phyloP scores from a whole-genome alignment of 2,113 vertebrate genomes.

The Madoqua kirkii region DNA sequence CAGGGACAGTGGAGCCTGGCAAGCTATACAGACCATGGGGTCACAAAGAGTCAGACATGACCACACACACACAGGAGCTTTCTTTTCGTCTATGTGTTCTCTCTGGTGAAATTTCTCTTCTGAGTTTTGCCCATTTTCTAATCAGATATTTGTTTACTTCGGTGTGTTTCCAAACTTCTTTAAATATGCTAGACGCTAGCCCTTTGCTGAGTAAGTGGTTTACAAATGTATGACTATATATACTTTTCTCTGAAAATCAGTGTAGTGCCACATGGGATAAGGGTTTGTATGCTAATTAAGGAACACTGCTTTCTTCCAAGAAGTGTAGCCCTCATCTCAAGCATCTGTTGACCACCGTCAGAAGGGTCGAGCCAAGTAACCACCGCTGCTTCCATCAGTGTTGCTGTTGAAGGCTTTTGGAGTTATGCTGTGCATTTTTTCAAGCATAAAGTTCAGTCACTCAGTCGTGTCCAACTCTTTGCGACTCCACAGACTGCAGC shows the following conservation, averaged over 20 bases:
- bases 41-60: not conserved
- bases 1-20: not conserved
- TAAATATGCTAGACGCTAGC: not conserved
- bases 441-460: not conserved
- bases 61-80: not conserved
- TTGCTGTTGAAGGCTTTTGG: not conserved
- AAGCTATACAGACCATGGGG: not conserved
- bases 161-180: not conserved
- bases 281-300: not conserved
- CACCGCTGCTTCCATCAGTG: not conserved
- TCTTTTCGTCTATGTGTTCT: not conserved
- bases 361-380: not conserved
- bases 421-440: not conserved
- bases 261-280: not conserved
- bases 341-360: not conserved
- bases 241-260: not conserved
- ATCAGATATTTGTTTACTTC: not conserved
- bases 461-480: not conserved
- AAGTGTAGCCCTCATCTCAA: not conserved
- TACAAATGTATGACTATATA: not conserved
- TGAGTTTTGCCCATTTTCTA: not conserved
- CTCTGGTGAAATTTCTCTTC: not conserved
- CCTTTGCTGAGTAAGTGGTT: not conserved
- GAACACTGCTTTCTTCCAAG: not conserved
- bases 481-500: fast-evolving